These are phyloP conservation scores for Conger conger DNA, from an alignment of 2,113 vertebrate species.

Conservation along the genomic window DNA sequence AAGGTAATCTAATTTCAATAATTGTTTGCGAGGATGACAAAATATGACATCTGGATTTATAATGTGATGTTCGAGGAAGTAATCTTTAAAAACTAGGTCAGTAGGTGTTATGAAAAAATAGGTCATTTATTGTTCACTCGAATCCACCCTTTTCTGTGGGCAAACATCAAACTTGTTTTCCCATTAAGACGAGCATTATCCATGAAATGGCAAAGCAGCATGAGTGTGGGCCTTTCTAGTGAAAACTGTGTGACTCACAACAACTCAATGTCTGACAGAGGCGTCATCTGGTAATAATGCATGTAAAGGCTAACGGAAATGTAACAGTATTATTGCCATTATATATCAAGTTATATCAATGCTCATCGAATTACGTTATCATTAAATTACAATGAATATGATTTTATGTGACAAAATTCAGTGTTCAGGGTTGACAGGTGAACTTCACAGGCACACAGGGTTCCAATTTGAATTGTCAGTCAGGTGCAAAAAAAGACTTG, in stretches of 20 bases:
- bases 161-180: neutral
- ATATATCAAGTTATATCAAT: too few species aligned
- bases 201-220: neutral
- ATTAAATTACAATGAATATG: too few species aligned
- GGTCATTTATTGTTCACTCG: conserved; percentile 1
- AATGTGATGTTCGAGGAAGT: neutral
- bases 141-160: neutral
- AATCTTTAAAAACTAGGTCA: neutral
- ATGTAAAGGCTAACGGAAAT: neutral
- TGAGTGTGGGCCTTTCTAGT: neutral
- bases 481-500: too few species aligned
- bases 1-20: neutral
- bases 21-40: neutral
- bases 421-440: too few species aligned
- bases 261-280: neutral
- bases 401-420: too few species aligned
- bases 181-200: neutral
- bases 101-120: conserved; percentile 7
- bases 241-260: neutral
- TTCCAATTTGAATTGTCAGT: too few species aligned
- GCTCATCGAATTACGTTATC: too few species aligned
- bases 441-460: too few species aligned
- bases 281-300: neutral
- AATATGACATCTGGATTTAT: neutral
- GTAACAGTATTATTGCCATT: too few species aligned